Conservation (phyloP, 1,140 invertebrate genomes). For the Hetaerina americana region DNA sequence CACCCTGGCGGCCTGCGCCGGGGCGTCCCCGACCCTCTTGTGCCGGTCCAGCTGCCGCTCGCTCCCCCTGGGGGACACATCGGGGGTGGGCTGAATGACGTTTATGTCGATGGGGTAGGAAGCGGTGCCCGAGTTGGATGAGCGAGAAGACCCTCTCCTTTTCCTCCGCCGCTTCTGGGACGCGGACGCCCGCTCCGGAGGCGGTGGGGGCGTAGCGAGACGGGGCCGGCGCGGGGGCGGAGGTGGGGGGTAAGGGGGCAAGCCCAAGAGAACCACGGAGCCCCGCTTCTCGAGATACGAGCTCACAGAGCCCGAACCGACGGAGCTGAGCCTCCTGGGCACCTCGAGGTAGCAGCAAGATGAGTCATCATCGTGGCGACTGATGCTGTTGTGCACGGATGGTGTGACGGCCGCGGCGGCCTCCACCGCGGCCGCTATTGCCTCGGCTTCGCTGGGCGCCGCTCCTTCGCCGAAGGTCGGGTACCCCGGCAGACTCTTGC, state of each 20-base stretch:
- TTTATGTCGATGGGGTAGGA: slow-evolving; percentile 20
- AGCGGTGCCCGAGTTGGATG: not conserved
- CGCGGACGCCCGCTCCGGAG: not conserved
- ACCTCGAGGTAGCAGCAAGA: not conserved
- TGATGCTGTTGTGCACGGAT: not conserved
- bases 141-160: not conserved
- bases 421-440: not conserved
- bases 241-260: not conserved
- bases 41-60: slow-evolving; percentile 10
- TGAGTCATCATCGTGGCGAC: not conserved
- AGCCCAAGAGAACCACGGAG: not conserved
- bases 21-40: not conserved
- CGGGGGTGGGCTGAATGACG: slow-evolving; percentile 23
- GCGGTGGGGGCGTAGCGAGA: not conserved
- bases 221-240: not conserved
- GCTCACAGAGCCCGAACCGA: not conserved
- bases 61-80: slow-evolving; percentile 22
- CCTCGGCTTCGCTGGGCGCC: not conserved
- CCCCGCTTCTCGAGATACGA: not conserved
- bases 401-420: not conserved
- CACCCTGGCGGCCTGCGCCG: not conserved
- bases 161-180: not conserved
- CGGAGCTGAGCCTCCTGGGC: slow-evolving; percentile 4
- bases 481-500: not conserved
- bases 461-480: not conserved